phyloP scores from a whole-genome alignment of 2,113 vertebrate species.

The Scophthalmus maximus region DNA sequence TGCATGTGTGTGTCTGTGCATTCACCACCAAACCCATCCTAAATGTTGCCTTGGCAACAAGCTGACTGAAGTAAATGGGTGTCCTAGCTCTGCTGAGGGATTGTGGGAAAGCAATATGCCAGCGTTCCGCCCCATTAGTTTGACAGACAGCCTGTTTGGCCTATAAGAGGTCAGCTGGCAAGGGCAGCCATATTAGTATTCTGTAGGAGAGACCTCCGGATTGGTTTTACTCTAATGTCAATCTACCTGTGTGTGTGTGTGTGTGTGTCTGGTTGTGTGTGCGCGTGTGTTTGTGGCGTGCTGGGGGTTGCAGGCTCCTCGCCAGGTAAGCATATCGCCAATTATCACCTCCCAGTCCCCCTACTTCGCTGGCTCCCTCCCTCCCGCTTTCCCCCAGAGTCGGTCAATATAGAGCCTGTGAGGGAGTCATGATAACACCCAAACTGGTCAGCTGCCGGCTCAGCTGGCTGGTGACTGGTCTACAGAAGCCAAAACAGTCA shows the following conservation, averaged over 20 bases:
- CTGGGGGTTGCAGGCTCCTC: constrained; percentile 62
- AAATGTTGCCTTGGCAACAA: constrained; percentile 83
- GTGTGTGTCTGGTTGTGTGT: constrained; percentile 17
- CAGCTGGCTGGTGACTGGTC: constrained; percentile 61
- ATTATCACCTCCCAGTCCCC: constrained; percentile 74
- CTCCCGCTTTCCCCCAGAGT: constrained; percentile 24
- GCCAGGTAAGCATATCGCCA: constrained; percentile 80
- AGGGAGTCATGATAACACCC: constrained; percentile 63
- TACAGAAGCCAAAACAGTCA: constrained; percentile 61
- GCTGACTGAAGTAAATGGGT: constrained; percentile 82
- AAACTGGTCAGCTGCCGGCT: constrained; percentile 64
- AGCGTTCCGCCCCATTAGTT: constrained; percentile 83
- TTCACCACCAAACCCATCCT: constrained; percentile 70
- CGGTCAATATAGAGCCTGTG: constrained; percentile 55
- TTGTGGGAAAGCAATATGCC: constrained; percentile 83
- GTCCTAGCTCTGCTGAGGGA: constrained; percentile 78
- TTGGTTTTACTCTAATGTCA: constrained; percentile 78
- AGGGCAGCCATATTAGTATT: constrained; percentile 81
- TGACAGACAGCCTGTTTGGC: constrained; percentile 81
- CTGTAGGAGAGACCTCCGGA: constrained; percentile 67
- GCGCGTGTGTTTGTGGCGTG: constrained; percentile 49
- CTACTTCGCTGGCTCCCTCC: constrained; percentile 13
- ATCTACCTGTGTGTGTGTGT: constrained; percentile 54
- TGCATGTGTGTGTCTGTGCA: constrained; percentile 56
- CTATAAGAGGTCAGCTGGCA: constrained; percentile 82